A percentile compares a stretch with the other conserved stretches of the same genome.
These are phyloP conservation scores for Linurgus olivaceus DNA, from an alignment of 2,797 vertebrate genomes.

Conservation along the genomic window DNA sequence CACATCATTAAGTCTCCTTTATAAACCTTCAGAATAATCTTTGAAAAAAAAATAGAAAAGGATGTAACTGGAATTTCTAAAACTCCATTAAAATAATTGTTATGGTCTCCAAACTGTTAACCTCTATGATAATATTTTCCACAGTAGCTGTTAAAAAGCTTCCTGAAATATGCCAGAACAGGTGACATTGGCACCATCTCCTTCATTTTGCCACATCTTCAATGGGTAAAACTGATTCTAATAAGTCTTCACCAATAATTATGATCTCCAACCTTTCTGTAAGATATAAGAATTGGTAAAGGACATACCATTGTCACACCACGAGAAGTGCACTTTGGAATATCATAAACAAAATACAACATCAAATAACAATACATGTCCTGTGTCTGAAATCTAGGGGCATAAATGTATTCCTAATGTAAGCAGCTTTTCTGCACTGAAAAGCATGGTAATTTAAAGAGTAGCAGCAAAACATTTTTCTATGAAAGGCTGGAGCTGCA, in stretches of 20 bases:
- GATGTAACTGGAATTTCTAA: not conserved
- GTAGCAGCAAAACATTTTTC: not conserved
- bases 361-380: not conserved
- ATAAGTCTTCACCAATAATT: not conserved
- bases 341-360: not conserved
- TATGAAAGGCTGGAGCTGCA: not conserved
- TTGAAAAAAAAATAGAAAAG: not conserved
- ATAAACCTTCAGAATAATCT: not conserved
- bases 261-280: not conserved
- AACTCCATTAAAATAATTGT: not conserved
- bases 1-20: not conserved
- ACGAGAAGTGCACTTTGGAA: not conserved
- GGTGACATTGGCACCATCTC: not conserved
- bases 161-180: not conserved
- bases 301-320: not conserved
- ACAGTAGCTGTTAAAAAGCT: not conserved
- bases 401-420: not conserved
- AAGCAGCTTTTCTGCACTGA: not conserved
- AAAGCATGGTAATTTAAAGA: not conserved
- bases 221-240: not conserved
- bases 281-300: not conserved
- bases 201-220: not conserved
- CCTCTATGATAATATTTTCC: constrained; percentile 16
- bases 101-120: not conserved
- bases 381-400: not conserved